phyloP scores from a whole-genome alignment of 1,140 invertebrate genomes.

The Aporrectodea caliginosa region DNA sequence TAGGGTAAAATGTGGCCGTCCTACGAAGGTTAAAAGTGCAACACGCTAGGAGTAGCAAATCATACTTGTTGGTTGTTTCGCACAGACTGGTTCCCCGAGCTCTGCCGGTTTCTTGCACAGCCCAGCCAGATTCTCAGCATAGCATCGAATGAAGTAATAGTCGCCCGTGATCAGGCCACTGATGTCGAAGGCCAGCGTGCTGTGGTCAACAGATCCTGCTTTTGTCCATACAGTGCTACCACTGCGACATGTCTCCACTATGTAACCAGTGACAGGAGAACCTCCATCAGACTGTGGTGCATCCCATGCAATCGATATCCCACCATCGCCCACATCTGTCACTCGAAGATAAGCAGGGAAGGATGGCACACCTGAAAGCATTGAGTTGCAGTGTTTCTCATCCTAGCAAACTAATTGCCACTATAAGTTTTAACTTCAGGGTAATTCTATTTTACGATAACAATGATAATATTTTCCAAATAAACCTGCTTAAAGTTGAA shows the following conservation, averaged over 20 bases:
- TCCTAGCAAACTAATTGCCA: too few species aligned
- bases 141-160: conserved; percentile 90
- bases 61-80: conserved; percentile 35
- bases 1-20: too few species aligned
- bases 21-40: too few species aligned
- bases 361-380: conserved; percentile 30
- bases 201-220: conserved; percentile 82
- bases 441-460: too few species aligned
- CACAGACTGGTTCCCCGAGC: conserved; percentile 23
- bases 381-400: too few species aligned
- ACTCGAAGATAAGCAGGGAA: conserved; percentile 77
- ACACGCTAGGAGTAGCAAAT: too few species aligned
- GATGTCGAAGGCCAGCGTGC: conserved; percentile 59
- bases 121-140: conserved; percentile 88
- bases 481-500: too few species aligned
- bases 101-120: conserved; percentile 67
- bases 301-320: conserved; percentile 85
- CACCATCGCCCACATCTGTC: conserved; percentile 81
- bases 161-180: conserved; percentile 83
- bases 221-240: conserved; percentile 70
- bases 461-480: too few species aligned
- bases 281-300: conserved; percentile 81
- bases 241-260: conserved; percentile 73
- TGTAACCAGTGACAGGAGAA: conserved; percentile 70
- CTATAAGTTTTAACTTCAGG: too few species aligned